phyloP scores from a whole-genome alignment of 1,140 invertebrate genomes.

The Monomorium pharaonis region DNA sequence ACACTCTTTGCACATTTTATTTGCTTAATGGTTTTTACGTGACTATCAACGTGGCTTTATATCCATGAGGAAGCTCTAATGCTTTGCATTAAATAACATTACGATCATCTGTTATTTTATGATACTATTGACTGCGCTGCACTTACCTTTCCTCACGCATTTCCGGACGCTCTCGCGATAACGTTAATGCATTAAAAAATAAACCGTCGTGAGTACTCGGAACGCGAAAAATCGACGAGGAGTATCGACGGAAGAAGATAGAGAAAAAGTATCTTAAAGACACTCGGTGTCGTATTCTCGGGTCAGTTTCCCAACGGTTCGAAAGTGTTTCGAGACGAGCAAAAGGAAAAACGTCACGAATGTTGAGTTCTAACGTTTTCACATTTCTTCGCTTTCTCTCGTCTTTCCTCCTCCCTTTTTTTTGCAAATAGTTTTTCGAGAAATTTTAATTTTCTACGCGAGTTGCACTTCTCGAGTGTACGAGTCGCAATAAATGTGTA shows the following conservation, averaged over 20 bases:
- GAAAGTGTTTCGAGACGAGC: slow-evolving; percentile 52
- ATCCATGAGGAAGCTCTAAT: neutral
- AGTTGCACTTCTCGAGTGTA: neutral
- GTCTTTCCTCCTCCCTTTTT: slow-evolving; percentile 30
- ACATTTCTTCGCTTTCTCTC: slow-evolving; percentile 40
- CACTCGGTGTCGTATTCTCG: slow-evolving; percentile 60
- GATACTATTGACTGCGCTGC: neutral
- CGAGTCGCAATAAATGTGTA: neutral
- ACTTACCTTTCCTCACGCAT: slow-evolving; percentile 11
- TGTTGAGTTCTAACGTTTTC: slow-evolving; percentile 60
- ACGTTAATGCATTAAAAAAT: slow-evolving; percentile 39
- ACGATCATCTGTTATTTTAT: neutral
- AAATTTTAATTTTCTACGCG: slow-evolving; percentile 1
- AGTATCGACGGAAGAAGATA: neutral
- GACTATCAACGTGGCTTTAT: neutral
- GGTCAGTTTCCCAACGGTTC: slow-evolving; percentile 59
- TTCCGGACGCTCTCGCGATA: neutral
- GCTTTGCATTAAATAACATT: neutral
- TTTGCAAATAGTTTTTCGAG: slow-evolving; percentile 2
- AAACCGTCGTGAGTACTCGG: neutral
- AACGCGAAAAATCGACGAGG: neutral
- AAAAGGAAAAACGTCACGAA: slow-evolving; percentile 48
- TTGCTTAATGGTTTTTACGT: neutral
- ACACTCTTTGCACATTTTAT: neutral
- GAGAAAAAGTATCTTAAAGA: neutral